Base-by-base conservation (phyloP, 2,888 invertebrate genomes). In the Diachrysia chrysitis region DNA sequence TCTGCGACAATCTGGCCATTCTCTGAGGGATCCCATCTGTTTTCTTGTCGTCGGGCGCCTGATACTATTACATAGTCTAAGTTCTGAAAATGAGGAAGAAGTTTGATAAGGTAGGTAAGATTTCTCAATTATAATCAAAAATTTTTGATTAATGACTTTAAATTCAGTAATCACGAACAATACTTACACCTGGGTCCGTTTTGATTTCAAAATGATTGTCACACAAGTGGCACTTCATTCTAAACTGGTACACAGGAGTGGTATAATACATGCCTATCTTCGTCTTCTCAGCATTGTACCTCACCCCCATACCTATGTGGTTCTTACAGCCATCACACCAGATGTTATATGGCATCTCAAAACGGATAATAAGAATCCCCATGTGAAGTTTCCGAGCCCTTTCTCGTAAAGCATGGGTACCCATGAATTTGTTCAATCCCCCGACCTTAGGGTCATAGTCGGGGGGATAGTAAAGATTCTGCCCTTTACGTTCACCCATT, bases 341-440 rank as follows among this genome's bases (percentile, higher is more conserved):
- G 83, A 99, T 99, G 92, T 99, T 99, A 88, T 99, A 99, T 0
- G 99, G 99, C 99, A 99, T 99, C 95, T 99, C 99, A 95, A 99
- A 99, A 57, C 99, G 97, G 78, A 99, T 99, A 76, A 99, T 98
- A 25, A 99, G 96, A 83, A 99, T 99, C 14, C 99, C 99, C 95
- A 98, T 96, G 86, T 98, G 98, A 3, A 99, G 96, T 91, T 99
- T 99, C n/a, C 98, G 96, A 23, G 99, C 99, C 73, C 99, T 95
- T 92, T 99, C 99, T 35, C 99, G 96, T 48, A 99, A 94, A 0
- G 99, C 99, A 96, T 99, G 99, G 16, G 98, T 98, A 3, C 98
- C 98, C 86, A 97, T 96, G 92, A 99, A 99, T 91, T 98, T 98
- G 89, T 99, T 99, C 37, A 99, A 96, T 6, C 99, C 99, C 79